A percentile compares a stretch with the other conserved stretches of the same genome.
Evolutionary conservation across 2,113 vertebrate genomes (phyloP).

Genomic region (Mellivora capensis): DNA sequence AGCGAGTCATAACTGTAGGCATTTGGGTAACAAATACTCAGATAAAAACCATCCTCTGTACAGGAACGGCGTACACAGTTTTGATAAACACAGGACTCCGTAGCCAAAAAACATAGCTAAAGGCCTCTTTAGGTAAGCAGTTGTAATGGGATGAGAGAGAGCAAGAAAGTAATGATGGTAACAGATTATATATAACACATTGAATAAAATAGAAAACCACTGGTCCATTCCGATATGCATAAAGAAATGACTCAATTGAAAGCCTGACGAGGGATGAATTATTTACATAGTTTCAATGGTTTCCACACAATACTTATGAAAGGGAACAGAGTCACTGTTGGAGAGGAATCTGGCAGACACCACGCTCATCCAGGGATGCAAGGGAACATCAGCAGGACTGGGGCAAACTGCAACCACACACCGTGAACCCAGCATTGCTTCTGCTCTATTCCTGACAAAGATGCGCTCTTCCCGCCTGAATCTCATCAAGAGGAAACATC

Average conservation of each 20-base stretch:
- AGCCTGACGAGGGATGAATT: not conserved
- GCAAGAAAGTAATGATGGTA: not conserved
- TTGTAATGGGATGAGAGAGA: not conserved
- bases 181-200: not conserved
- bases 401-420: accelerated
- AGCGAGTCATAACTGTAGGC: not conserved
- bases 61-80: not conserved
- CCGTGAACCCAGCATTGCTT: accelerated
- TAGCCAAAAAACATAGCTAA: not conserved
- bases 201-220: not conserved
- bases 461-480: not conserved
- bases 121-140: not conserved
- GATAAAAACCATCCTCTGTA: not conserved
- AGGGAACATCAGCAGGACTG: accelerated
- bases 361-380: not conserved
- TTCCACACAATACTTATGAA: not conserved
- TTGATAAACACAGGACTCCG: not conserved
- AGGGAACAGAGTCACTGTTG: not conserved
- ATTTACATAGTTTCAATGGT: not conserved
- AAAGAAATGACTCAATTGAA: not conserved
- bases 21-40: not conserved
- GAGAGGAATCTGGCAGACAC: not conserved
- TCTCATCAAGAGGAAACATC: not conserved
- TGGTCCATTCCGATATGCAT: not conserved
- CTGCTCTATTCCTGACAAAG: not conserved